Base-by-base conservation (phyloP, 2,888 invertebrate species). In the Tipula confusa region DNA sequence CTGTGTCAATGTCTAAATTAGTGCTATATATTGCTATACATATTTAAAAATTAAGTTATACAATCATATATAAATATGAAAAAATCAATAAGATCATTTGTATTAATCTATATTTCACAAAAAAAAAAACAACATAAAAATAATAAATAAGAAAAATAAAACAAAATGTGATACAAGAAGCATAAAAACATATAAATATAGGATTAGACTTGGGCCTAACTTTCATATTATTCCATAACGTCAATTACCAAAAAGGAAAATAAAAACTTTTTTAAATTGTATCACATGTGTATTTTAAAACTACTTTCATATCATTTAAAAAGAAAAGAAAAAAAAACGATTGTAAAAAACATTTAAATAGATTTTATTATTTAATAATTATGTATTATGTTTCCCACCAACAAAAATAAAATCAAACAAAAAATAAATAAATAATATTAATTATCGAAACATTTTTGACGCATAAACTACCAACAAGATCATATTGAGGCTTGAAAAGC, bases 1-100 rank as follows among this genome's bases (percentile, higher is more conserved):
- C 64, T 64, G 64, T 64, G 64, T 64, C 64, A 64, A 64, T 64
- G 64, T 64, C 64, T 64, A 64, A 64, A 64, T 64, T 64, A 64
- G 64, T 64, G 64, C 64, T 64, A 64, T 43, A 43, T 24, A 64
- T 24, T 24, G 64, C 64, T 64, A 64, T 24, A 64, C 24, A 64
- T 64, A 64, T 64, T 64, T 64, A 64, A 9, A 33, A 24, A 64
- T 64, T 64, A 64, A 64, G 64, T 24, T 64, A 64, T 24, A 18
- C 7, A 38, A 38, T 38, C n/a, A n/a, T n/a, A n/a, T n/a, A n/a
- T n/a, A n/a, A n/a, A 24, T 24, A 64, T 9, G 24, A 7, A 64
- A 7, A 64, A 64, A 24, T 9, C 24, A 24, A 48, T 48, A 48
- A 48, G n/a, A 48, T 48, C 18, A 33, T 33, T 33, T 9, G 1